phyloP scores from a whole-genome alignment of 2,888 invertebrate species.

The Acrocyrtus sp. region DNA sequence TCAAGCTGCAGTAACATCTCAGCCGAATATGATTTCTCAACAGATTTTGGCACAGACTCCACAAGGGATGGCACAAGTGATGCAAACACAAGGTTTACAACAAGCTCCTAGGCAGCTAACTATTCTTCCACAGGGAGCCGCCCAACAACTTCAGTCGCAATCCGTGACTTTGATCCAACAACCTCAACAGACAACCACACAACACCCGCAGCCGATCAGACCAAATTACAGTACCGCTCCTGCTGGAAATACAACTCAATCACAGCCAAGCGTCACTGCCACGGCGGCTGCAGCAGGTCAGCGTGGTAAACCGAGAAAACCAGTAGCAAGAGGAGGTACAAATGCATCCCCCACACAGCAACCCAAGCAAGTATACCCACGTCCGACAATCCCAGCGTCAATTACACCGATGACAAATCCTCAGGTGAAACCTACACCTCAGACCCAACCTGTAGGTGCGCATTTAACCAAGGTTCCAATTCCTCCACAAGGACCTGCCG shows the following conservation, averaged over 20 bases:
- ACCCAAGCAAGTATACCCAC: conserved; percentile 44
- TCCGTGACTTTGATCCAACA: conserved; percentile 55
- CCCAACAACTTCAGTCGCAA: conserved; percentile 55
- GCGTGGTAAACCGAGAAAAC: conserved; percentile 56
- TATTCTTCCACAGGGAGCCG: conserved; percentile 46
- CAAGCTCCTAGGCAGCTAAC: conserved; percentile 56
- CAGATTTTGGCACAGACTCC: conserved; percentile 53
- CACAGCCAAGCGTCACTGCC: conserved; percentile 21
- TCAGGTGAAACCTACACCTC: conserved; percentile 40
- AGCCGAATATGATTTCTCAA: conserved; percentile 50
- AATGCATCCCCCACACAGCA: conserved; percentile 46
- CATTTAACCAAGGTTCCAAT: conserved; percentile 44
- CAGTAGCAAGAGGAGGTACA: conserved; percentile 49
- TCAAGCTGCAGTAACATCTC: conserved; percentile 48
- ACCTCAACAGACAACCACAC: conserved; percentile 16
- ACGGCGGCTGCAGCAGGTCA: conserved; percentile 49
- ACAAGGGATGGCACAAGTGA: conserved; percentile 54
- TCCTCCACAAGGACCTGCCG: conserved; percentile 12
- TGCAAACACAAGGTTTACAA: conserved; percentile 65
- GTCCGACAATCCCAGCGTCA: conserved; percentile 43
- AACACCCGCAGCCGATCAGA: conserved; percentile 55
- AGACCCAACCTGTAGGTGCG: conserved; percentile 42
- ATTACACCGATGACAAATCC: conserved; percentile 21
- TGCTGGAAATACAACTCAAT: neutral
- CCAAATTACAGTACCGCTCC: conserved; percentile 55